These are phyloP conservation scores for Cromileptes altivelis DNA, from an alignment of 2,113 vertebrate species.

Conservation along the genomic window DNA sequence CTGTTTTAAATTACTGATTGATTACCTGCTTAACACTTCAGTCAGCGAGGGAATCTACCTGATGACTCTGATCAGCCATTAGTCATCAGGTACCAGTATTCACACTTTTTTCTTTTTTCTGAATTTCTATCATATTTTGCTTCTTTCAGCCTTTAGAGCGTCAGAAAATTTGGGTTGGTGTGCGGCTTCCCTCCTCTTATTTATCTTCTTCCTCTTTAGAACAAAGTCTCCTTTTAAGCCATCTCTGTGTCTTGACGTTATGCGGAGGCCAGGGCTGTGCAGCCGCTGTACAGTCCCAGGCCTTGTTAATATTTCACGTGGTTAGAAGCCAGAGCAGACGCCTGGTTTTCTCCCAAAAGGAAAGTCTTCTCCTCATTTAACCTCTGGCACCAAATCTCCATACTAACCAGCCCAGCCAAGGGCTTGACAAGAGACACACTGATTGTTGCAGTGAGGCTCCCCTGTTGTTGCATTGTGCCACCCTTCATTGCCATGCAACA, in stretches of 20 bases:
- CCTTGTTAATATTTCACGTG: conserved; percentile 80
- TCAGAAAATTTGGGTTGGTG: neutral
- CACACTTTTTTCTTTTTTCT: neutral
- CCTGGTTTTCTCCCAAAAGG: conserved; percentile 58
- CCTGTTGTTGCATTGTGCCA: conserved; percentile 19
- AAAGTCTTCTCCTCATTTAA: conserved; percentile 74
- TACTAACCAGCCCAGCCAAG: conserved; percentile 67
- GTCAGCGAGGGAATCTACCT: neutral
- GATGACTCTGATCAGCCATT: neutral
- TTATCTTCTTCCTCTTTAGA: conserved; percentile 30
- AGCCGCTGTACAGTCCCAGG: conserved; percentile 47
- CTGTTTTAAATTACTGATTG: conserved; percentile 47
- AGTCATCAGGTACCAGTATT: neutral
- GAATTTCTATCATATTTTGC: neutral
- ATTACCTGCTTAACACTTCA: conserved; percentile 36
- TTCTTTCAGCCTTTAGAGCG: neutral
- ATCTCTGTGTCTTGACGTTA: conserved; percentile 31
- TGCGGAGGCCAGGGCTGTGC: conserved; percentile 48
- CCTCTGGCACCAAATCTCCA: conserved; percentile 70
- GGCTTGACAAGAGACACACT: conserved; percentile 27
- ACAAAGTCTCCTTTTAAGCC: conserved; percentile 31
- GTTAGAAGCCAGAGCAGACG: conserved; percentile 64
- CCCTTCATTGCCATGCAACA: conserved; percentile 10
- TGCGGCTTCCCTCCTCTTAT: neutral
- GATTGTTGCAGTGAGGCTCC: conserved; percentile 46